Evolutionary conservation across 2,797 vertebrate species (phyloP).

Genomic region (Myoxocephalus aenaeus): DNA sequence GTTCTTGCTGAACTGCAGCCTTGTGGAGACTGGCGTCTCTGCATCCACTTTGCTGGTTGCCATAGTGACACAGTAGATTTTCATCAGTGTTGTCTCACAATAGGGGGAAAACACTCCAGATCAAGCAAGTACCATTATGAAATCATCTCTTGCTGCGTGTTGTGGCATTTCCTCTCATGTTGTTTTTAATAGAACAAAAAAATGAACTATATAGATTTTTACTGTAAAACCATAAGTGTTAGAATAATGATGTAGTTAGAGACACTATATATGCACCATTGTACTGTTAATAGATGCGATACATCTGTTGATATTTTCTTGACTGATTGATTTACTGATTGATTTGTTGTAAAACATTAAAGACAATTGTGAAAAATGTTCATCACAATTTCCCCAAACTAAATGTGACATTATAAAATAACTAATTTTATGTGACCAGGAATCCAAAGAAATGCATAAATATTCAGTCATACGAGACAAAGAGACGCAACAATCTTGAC

Average conservation of each 20-base stretch:
- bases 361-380: not conserved
- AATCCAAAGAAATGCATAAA: not conserved
- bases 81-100: constrained; percentile 39
- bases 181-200: constrained; percentile 1
- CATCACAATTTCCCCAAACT: not conserved
- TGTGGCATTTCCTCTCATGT: not conserved
- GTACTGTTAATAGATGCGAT: not conserved
- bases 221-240: not conserved
- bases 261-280: too few species aligned
- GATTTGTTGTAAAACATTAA: not conserved
- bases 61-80: constrained; percentile 65
- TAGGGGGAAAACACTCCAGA: constrained; percentile 45
- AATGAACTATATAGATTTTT: not conserved
- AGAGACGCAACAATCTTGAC: not conserved
- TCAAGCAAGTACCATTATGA: constrained; percentile 38
- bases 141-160: constrained; percentile 23
- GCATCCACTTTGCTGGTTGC: constrained; percentile 68
- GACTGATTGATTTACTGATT: not conserved
- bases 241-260: not conserved
- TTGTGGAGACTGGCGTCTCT: constrained; percentile 56
- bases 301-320: not conserved
- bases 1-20: constrained; percentile 41
- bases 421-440: not conserved
- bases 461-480: not conserved
- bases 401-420: not conserved